Conservation (phyloP, 2,888 invertebrate genomes). For the Dexiosoma caninum region DNA sequence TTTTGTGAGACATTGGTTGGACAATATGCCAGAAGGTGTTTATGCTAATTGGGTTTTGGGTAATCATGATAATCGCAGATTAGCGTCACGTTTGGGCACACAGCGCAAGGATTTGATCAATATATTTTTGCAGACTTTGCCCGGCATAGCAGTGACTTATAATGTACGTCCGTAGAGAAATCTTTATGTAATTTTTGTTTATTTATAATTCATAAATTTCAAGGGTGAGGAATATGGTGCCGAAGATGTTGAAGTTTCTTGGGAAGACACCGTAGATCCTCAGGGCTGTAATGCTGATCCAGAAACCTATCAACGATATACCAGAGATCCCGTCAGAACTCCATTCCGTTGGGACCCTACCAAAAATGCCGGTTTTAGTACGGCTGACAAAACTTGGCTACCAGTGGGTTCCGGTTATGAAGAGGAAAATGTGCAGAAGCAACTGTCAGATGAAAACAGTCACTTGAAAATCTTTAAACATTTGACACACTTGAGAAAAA, state of each 20-base stretch:
- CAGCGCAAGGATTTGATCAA: constrained; percentile 87
- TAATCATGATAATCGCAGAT: constrained; percentile 86
- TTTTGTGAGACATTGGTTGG: constrained; percentile 79
- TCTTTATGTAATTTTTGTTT: neutral
- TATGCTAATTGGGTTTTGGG: constrained; percentile 85
- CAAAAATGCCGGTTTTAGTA: constrained; percentile 72
- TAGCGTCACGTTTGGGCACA: constrained; percentile 84
- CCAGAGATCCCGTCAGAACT: constrained; percentile 82
- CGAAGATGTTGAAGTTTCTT: constrained; percentile 79
- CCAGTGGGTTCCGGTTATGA: constrained; percentile 66
- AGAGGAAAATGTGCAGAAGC: constrained; percentile 75
- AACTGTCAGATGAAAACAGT: constrained; percentile 78
- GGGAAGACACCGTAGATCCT: constrained; percentile 80
- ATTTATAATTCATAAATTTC: constrained; percentile 59
- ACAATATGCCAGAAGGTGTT: constrained; percentile 80
- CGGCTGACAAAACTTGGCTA: constrained; percentile 68
- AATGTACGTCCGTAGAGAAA: constrained; percentile 81
- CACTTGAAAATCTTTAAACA: constrained; percentile 81
- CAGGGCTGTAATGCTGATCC: constrained; percentile 79
- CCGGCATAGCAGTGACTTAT: constrained; percentile 91
- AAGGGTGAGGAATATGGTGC: constrained; percentile 78
- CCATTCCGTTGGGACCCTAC: constrained; percentile 82
- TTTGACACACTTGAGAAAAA: constrained; percentile 75
- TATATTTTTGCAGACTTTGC: constrained; percentile 88
- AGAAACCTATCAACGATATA: constrained; percentile 79